Evolutionary conservation across 2,113 vertebrate genomes (phyloP).

Genomic region (Sminthopsis crassicaudata): DNA sequence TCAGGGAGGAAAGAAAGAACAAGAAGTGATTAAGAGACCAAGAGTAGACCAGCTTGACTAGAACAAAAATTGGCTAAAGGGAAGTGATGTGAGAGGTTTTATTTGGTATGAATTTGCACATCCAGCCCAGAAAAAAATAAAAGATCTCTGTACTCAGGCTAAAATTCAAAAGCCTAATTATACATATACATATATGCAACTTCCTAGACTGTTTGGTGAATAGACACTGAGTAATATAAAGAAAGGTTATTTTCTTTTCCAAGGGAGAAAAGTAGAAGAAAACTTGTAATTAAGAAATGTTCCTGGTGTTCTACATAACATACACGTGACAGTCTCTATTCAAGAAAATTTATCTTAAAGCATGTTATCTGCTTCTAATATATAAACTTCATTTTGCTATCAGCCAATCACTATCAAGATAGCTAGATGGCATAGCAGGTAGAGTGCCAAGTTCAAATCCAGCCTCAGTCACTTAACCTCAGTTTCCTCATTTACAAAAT

Average conservation of each 20-base stretch:
- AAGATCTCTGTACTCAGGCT: neutral
- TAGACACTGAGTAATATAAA: conserved; percentile 16
- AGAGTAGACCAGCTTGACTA: neutral
- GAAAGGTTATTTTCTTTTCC: conserved; percentile 21
- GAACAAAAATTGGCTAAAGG: neutral
- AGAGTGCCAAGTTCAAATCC: neutral
- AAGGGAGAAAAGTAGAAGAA: conserved; percentile 22
- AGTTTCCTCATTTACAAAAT: neutral
- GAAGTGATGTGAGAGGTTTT: neutral
- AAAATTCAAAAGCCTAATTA: conserved; percentile 33
- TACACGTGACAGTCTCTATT: neutral
- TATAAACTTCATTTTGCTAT: neutral
- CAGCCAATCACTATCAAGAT: neutral
- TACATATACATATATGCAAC: no score
- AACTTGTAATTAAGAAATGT: conserved; percentile 29
- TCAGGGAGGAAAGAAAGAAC: neutral
- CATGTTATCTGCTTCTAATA: neutral
- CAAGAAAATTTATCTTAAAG: conserved; percentile 5
- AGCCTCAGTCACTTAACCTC: neutral
- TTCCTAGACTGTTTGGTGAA: conserved; percentile 15
- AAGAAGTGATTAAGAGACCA: neutral
- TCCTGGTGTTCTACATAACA: conserved; percentile 6
- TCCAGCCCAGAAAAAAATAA: neutral
- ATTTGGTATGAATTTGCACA: neutral
- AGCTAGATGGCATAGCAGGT: neutral